Conservation (phyloP, 2,797 vertebrate genomes). For the Okamejei kenojei region DNA sequence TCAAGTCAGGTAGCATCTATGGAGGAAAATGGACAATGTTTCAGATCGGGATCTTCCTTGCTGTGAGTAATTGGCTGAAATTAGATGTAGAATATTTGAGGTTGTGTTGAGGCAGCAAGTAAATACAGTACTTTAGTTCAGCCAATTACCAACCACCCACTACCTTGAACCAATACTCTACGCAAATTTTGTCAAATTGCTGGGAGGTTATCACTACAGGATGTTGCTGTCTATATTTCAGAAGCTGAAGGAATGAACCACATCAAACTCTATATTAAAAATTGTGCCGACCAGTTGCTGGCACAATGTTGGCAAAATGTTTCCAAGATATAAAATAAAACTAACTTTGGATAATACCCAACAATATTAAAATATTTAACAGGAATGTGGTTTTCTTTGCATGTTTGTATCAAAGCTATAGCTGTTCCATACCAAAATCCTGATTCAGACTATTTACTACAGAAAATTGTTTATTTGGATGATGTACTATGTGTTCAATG, state of each 20-base stretch:
- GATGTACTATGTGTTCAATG: background rate
- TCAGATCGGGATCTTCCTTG: background rate
- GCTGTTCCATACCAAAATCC: background rate
- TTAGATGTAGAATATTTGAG: background rate
- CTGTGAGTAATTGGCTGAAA: background rate
- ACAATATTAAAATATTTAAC: background rate
- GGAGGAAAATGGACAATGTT: no score
- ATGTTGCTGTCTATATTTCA: background rate
- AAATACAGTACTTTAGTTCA: background rate
- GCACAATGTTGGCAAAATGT: no score
- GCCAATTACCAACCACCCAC: background rate
- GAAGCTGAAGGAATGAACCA: background rate
- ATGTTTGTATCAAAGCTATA: background rate
- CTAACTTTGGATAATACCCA: background rate
- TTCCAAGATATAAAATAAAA: no score
- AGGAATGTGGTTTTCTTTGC: background rate
- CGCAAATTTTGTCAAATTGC: background rate
- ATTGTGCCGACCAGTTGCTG: no score
- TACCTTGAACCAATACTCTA: background rate
- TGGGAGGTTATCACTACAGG: background rate
- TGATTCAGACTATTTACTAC: background rate
- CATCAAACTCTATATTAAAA: no score
- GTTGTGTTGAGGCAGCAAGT: background rate
- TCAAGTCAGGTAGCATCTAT: no score
- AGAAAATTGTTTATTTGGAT: background rate